Base-by-base conservation (phyloP, 2,797 vertebrate genomes). In the Phoeniculus purpureus region DNA sequence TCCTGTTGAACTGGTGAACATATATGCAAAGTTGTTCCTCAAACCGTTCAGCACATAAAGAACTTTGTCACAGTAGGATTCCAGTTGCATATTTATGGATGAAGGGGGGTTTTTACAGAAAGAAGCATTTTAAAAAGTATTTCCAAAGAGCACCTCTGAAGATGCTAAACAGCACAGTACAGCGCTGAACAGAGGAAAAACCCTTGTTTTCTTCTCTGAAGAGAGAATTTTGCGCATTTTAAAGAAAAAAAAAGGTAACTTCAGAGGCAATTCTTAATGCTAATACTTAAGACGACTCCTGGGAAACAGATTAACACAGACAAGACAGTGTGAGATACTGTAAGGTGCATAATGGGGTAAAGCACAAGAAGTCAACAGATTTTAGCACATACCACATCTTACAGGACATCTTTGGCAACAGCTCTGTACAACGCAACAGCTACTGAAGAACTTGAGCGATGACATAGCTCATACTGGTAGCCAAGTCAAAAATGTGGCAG, bases 1-100 rank as follows among this genome's bases (percentile, higher is more conserved):
- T 43, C 14, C 43, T 47, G 68, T 70, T 72, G 72, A 75, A 87
- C 87, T 88, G 68, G 71, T 72, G 86, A 93, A 78, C 48, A 81
- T 9, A 70, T 32, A 89, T 79, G 67, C 51, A 54, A 82, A 62
- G 55, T 56, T 92, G 64, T 71, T 85, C 73, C 58, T 81, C 65
- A 80, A 65, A 89, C 83, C 77, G 73, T 79, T 90, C 79, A 76
- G 56, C 11, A 15, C 52, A 40, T 90, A 67, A 81, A 90, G 58
- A 90, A 81, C 78, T 78, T 51, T 27, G 68, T 88, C 80, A 70
- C 66, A 45, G 10, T 43, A 73, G 58, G 52, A 50, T 85, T 88
- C 71, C 66, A 81, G 32, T 40, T 48, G 47, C 37, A 4, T 66
- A 62, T 90, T 87, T 73, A 51, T 26, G 65, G 81, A 67, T 14